These are phyloP conservation scores for Meghimatium bilineatum DNA, from an alignment of 2,888 invertebrate genomes.

Conservation along the genomic window DNA sequence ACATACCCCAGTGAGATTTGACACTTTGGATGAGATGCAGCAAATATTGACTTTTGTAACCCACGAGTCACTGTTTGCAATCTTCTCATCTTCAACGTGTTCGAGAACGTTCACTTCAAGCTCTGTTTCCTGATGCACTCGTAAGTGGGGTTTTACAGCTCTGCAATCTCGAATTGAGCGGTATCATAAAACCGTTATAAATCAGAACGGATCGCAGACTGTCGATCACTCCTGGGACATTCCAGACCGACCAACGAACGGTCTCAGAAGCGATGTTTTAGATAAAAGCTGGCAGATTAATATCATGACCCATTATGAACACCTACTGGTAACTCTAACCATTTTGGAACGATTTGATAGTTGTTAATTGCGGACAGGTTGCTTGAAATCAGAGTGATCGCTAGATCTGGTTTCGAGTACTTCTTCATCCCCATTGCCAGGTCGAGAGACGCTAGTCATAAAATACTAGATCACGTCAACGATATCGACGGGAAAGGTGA, in stretches of 20 bases:
- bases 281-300: not conserved
- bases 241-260: not conserved
- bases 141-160: slow-evolving; percentile 6
- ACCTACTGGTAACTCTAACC: not conserved
- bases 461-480: no score
- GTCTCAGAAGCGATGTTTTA: not conserved
- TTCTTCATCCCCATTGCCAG: no score
- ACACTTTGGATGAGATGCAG: slow-evolving; percentile 1
- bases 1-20: slow-evolving; percentile 9
- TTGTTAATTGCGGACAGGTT: no score
- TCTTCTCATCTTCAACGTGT: not conserved
- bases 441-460: no score
- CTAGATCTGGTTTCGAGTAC: no score
- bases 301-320: not conserved
- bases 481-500: no score
- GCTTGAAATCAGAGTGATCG: no score
- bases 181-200: not conserved
- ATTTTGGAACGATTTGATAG: not conserved
- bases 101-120: not conserved
- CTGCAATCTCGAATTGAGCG: not conserved
- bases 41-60: slow-evolving; percentile 4
- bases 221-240: slow-evolving; percentile 10
- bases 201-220: not conserved
- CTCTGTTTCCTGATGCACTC: not conserved
- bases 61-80: not conserved